Conservation (phyloP, 2,888 invertebrate genomes). For the Ecliptopera silaceata region DNA sequence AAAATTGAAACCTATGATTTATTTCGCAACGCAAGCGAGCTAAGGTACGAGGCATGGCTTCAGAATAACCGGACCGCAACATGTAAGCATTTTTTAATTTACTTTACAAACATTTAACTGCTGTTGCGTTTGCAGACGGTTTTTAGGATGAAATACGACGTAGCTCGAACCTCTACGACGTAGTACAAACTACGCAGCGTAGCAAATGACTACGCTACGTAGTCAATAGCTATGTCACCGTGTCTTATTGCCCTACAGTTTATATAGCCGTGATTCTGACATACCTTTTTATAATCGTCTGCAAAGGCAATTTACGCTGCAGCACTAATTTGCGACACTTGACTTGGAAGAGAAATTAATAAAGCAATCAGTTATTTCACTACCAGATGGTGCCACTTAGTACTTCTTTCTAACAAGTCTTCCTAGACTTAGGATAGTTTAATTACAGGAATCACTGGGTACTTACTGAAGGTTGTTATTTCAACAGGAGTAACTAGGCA, state of each 20-base stretch:
- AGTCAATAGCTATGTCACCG: not conserved
- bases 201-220: not conserved
- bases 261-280: too few relatives aligned
- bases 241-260: too few relatives aligned
- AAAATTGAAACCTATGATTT: constrained; percentile 35
- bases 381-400: constrained; percentile 11
- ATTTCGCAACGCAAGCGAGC: constrained; percentile 43
- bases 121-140: constrained; percentile 44
- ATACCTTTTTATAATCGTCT: constrained; percentile 20
- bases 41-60: constrained; percentile 76
- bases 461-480: too few relatives aligned
- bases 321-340: constrained; percentile 35
- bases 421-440: too few relatives aligned
- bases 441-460: too few relatives aligned
- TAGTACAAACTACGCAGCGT: too few relatives aligned
- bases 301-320: constrained; percentile 30
- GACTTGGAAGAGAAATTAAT: constrained; percentile 31
- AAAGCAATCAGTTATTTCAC: not conserved
- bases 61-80: constrained; percentile 71
- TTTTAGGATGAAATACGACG: not conserved
- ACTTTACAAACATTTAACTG: constrained; percentile 43
- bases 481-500: too few relatives aligned
- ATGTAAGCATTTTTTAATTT: constrained; percentile 62
- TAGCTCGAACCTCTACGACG: constrained; percentile 1
- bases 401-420: too few relatives aligned